Evolutionary conservation across 2,888 invertebrate species (phyloP).

Genomic region (Xylophagus ater): DNA sequence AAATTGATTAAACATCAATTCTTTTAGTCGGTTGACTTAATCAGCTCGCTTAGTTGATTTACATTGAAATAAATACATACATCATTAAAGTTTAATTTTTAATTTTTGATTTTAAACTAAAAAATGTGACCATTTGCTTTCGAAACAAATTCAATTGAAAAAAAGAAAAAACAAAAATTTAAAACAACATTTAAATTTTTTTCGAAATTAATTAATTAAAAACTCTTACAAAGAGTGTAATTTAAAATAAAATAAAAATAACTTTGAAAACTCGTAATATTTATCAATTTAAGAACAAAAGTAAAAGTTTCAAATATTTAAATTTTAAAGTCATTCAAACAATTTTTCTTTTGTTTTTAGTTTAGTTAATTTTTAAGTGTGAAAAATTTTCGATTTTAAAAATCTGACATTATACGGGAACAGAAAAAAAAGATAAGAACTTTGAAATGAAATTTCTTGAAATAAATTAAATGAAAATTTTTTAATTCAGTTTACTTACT

Average conservation of each 20-base stretch:
- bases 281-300: slow-evolving; percentile 4
- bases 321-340: too few relatives aligned
- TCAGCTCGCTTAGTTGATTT: too few relatives aligned
- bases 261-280: slow-evolving; percentile 11
- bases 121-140: slow-evolving; percentile 7
- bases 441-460: slow-evolving; percentile 1
- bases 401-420: slow-evolving; percentile 18
- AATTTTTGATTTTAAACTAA: too few relatives aligned
- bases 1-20: too few relatives aligned
- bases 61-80: too few relatives aligned
- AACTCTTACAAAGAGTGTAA: too few relatives aligned
- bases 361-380: background rate
- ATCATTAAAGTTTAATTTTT: too few relatives aligned
- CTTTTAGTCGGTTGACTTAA: too few relatives aligned
- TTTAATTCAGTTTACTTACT: background rate
- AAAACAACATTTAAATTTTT: too few relatives aligned
- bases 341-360: slow-evolving; percentile 6
- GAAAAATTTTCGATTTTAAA: slow-evolving; percentile 5
- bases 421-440: background rate
- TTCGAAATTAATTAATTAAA: too few relatives aligned
- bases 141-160: slow-evolving; percentile 13
- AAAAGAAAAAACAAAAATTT: slow-evolving; percentile 3
- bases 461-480: slow-evolving; percentile 3
- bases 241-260: background rate
- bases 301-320: slow-evolving; percentile 5